Percentiles rank a stretch among this genome's conserved stretches.
Conservation (phyloP, 1,140 invertebrate species). For the Drosophila watanabei region DNA sequence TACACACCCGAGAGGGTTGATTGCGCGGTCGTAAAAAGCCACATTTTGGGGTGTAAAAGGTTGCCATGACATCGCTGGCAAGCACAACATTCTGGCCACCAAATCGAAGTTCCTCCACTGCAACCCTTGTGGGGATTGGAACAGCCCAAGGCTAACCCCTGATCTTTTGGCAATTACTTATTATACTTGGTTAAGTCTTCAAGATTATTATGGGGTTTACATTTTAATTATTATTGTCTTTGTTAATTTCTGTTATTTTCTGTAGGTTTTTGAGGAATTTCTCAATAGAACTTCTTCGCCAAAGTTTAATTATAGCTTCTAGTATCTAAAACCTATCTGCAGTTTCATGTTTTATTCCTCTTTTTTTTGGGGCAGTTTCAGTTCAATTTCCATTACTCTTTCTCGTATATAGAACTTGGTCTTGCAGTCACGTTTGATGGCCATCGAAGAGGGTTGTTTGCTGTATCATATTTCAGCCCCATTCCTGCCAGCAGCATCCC, state of each 20-base stretch:
- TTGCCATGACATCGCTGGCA: slow-evolving; percentile 69
- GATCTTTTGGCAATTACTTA: slow-evolving; percentile 32
- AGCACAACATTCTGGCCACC: slow-evolving; percentile 59
- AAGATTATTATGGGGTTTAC: background rate
- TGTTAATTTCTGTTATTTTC: background rate
- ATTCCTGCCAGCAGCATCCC: slow-evolving; percentile 1
- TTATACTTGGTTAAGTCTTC: background rate
- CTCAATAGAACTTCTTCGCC: background rate
- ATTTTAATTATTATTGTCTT: slow-evolving; percentile 1
- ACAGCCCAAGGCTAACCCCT: slow-evolving; percentile 3
- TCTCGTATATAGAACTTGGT: background rate
- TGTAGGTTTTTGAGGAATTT: background rate
- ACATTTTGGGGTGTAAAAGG: slow-evolving; percentile 25
- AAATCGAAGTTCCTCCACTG: slow-evolving; percentile 4
- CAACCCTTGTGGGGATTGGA: slow-evolving; percentile 32
- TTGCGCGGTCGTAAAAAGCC: slow-evolving; percentile 60
- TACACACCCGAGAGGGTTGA: slow-evolving; percentile 57
- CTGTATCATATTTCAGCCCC: slow-evolving; percentile 73
- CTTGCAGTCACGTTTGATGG: slow-evolving; percentile 50
- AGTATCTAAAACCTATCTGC: background rate
- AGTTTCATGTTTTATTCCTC: too few species aligned
- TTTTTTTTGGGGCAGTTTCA: background rate
- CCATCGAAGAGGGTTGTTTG: slow-evolving; percentile 48
- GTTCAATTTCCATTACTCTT: slow-evolving; percentile 8
- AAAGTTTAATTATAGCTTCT: slow-evolving; percentile 1